A percentile compares a stretch with the other conserved stretches of the same genome.
Evolutionary conservation across 2,113 vertebrate species (phyloP).

Genomic region (Daboia siamensis): DNA sequence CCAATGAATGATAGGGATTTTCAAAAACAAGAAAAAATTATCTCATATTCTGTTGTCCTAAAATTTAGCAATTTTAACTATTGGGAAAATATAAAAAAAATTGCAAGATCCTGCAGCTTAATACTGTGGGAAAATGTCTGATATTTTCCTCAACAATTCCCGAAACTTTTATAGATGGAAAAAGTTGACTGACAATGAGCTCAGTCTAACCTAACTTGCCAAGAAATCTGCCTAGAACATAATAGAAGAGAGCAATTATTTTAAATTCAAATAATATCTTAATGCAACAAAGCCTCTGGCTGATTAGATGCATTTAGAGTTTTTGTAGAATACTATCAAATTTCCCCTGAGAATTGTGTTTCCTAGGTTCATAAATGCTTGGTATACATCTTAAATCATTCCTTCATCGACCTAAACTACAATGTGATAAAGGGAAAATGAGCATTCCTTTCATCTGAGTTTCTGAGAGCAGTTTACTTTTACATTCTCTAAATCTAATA

Average conservation of each 20-base stretch:
- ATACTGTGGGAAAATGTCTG: neutral
- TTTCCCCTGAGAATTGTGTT: neutral
- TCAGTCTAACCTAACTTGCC: neutral
- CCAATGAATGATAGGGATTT: neutral
- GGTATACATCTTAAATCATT: neutral
- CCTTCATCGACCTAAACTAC: neutral
- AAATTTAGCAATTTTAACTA: neutral
- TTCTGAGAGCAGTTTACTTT: neutral
- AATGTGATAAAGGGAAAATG: neutral
- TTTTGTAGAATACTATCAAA: neutral
- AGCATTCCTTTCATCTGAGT: neutral
- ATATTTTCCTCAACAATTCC: neutral
- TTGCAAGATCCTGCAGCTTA: neutral
- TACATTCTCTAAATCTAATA: neutral
- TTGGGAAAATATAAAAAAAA: neutral
- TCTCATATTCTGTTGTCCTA: neutral
- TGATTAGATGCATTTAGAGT: neutral
- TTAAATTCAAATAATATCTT: neutral
- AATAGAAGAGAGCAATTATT: neutral
- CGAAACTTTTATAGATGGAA: neutral
- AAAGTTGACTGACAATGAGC: neutral
- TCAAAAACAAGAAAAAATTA: neutral
- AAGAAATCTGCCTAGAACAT: neutral
- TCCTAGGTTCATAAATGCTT: neutral
- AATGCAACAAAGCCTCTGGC: neutral